Conservation (phyloP, 2,113 vertebrate species). For the Dromiciops gliroides region DNA sequence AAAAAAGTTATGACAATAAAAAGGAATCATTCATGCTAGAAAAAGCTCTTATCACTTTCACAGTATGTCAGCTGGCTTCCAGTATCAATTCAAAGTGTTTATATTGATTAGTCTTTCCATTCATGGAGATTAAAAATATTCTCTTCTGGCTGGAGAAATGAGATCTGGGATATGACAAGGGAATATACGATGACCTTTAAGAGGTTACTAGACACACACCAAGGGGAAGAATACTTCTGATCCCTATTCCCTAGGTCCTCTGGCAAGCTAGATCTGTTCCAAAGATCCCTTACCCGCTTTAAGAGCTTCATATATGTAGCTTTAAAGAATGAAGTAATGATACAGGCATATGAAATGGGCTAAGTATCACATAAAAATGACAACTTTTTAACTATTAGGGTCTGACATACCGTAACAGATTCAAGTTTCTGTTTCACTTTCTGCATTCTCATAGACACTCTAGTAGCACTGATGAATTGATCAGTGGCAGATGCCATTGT, state of each 20-base stretch:
- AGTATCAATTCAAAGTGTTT: not conserved
- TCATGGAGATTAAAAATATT: too few relatives aligned
- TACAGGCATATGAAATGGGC: too few relatives aligned
- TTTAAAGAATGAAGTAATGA: not conserved
- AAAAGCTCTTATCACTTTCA: not conserved
- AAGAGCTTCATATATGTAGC: too few relatives aligned
- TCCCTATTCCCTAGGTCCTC: too few relatives aligned
- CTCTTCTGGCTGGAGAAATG: too few relatives aligned
- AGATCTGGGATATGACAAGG: too few relatives aligned
- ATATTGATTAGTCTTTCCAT: not conserved
- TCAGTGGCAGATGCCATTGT: conserved; percentile 82
- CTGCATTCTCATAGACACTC: conserved; percentile 90
- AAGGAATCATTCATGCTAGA: not conserved
- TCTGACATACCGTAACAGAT: conserved; percentile 88
- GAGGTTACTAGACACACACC: too few relatives aligned
- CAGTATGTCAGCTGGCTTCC: not conserved
- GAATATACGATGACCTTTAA: too few relatives aligned
- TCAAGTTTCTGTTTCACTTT: conserved; percentile 92
- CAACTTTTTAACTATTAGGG: conserved; percentile 18
- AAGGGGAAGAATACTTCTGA: too few relatives aligned
- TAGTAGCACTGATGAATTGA: conserved; percentile 84
- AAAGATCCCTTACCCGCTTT: too few relatives aligned
- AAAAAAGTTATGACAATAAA: not conserved
- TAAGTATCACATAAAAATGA: not conserved
- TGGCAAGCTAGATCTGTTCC: too few relatives aligned